Conservation (phyloP, 2,797 vertebrate genomes). For the Phaenicophaeus curvirostris region DNA sequence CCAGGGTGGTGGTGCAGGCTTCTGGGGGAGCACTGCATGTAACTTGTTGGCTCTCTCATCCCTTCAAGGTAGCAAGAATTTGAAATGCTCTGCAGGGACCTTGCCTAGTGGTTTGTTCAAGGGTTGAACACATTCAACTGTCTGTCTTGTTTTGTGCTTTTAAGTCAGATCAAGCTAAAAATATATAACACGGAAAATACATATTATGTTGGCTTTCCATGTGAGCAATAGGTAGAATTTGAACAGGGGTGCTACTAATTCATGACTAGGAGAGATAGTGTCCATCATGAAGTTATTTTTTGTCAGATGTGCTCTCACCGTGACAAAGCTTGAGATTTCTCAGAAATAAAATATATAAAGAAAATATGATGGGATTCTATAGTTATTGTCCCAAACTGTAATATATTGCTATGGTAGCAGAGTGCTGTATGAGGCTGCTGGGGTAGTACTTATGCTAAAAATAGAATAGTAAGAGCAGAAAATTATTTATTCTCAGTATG, state of each 20-base stretch:
- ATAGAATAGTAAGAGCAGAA: conserved; percentile 45
- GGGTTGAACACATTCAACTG: not conserved
- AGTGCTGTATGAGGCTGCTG: not conserved
- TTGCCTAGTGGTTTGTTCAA: not conserved
- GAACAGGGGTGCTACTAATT: not conserved
- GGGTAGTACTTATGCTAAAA: conserved; percentile 52
- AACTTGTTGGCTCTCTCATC: not conserved
- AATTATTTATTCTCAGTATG: not conserved
- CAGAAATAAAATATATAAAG: not conserved
- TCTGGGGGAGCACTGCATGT: not conserved
- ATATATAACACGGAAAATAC: not conserved
- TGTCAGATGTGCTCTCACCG: not conserved
- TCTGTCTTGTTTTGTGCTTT: not conserved
- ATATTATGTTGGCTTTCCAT: not conserved
- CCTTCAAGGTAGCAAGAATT: not conserved
- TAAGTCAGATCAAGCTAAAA: not conserved
- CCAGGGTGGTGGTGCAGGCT: not conserved
- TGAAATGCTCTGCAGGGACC: not conserved
- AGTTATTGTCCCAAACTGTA: conserved; percentile 35
- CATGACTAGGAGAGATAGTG: not conserved
- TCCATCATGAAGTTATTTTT: not conserved
- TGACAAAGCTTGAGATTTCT: not conserved
- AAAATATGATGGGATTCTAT: not conserved
- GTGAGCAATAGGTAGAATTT: not conserved
- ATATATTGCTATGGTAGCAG: conserved; percentile 53